Evolutionary conservation across 2,888 invertebrate species (phyloP).

Genomic region (Sabatieria punctata): DNA sequence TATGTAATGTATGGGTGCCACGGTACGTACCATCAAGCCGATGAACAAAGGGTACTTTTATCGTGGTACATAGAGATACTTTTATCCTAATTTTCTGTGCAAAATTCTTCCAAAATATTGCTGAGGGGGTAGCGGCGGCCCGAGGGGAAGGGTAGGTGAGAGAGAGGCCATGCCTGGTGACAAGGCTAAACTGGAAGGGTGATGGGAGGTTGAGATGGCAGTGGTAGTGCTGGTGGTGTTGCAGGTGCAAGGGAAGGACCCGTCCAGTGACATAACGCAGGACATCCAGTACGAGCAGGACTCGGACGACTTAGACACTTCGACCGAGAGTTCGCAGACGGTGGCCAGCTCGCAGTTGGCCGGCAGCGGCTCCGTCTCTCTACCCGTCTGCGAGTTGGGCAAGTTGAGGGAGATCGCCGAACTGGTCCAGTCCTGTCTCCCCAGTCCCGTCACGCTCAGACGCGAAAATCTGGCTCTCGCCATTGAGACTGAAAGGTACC

Average conservation of each 20-base stretch:
- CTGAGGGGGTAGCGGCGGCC: too few species aligned
- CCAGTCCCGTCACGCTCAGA: conserved; percentile 58
- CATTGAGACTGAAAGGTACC: conserved; percentile 68
- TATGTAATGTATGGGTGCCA: too few species aligned
- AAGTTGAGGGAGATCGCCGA: conserved; percentile 87
- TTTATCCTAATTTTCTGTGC: too few species aligned
- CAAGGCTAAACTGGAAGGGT: too few species aligned
- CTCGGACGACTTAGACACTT: conserved; percentile 4
- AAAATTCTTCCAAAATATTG: too few species aligned
- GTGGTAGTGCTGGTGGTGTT: conserved; percentile 15
- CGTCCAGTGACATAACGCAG: conserved; percentile 91
- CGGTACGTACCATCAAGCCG: too few species aligned
- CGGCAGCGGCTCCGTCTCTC: conserved; percentile 55
- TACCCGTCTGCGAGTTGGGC: conserved; percentile 84
- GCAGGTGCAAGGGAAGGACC: conserved; percentile 94
- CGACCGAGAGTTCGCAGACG: conserved; percentile 71
- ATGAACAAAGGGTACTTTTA: too few species aligned
- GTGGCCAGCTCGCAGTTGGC: conserved; percentile 92
- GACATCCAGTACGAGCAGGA: conserved; percentile 31
- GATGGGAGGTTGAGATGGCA: too few species aligned
- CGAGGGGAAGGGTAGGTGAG: too few species aligned
- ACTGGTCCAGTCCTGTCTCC: conserved; percentile 46
- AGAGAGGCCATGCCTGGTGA: too few species aligned
- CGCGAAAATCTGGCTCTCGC: conserved; percentile 86
- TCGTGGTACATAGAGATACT: too few species aligned